Evolutionary conservation across 2,888 invertebrate genomes (phyloP).

Genomic region (Erpobdella octoculata): DNA sequence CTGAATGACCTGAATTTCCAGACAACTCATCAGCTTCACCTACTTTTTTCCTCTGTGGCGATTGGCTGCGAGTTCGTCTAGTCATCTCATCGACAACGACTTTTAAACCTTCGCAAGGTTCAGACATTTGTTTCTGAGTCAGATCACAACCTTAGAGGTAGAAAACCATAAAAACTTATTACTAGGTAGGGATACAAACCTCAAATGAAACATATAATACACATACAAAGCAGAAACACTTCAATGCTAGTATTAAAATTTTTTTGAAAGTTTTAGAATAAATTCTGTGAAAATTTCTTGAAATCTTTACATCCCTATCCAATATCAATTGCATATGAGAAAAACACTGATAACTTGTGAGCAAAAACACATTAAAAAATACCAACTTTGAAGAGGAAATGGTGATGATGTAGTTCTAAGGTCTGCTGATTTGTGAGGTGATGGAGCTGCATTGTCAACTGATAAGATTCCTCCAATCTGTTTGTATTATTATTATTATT

Average conservation of each 20-base stretch:
- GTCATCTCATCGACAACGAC: slow-evolving; percentile 8
- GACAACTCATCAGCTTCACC: not conserved
- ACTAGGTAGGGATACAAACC: not conserved
- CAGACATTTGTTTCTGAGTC: not conserved
- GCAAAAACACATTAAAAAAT: not conserved
- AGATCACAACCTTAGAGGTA: slow-evolving; percentile 10
- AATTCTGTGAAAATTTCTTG: too few relatives aligned
- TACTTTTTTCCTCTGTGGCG: not conserved
- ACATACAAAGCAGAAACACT: not conserved
- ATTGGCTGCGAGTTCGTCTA: slow-evolving; percentile 1
- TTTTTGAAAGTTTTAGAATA: too few relatives aligned
- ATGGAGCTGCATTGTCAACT: slow-evolving; percentile 4
- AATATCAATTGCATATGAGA: not conserved
- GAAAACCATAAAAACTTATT: too few relatives aligned
- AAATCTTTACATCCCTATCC: too few relatives aligned
- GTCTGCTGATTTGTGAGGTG: slow-evolving; percentile 1
- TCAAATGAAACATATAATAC: not conserved
- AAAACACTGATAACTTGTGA: not conserved
- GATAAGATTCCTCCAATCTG: slow-evolving; percentile 6
- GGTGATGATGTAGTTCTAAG: slow-evolving; percentile 12
- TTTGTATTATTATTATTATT: too few relatives aligned
- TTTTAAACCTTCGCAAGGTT: not conserved
- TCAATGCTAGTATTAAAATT: too few relatives aligned
- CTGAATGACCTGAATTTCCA: not conserved
- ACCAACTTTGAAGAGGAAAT: slow-evolving; percentile 15